phyloP scores from a whole-genome alignment of 2,888 invertebrate species.

The Pseudococcus viburni region DNA sequence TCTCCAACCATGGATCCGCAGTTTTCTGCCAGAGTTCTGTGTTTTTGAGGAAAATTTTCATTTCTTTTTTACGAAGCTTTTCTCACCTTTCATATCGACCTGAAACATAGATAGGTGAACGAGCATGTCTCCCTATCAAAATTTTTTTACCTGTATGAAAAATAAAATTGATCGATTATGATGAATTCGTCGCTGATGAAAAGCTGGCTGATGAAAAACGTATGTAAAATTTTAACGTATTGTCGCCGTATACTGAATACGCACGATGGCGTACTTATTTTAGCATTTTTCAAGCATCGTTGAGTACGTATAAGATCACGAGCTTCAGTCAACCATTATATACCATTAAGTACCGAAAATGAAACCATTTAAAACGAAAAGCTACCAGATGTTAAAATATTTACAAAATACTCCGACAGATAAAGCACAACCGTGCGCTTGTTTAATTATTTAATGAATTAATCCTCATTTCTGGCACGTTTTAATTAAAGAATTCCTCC shows the following conservation, averaged over 20 bases:
- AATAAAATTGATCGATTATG: slow-evolving; percentile 14
- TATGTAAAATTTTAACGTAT: background rate
- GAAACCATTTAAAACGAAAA: slow-evolving; percentile 39
- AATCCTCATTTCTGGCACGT: slow-evolving; percentile 43
- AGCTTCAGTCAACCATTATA: slow-evolving; percentile 8
- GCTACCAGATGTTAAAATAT: slow-evolving; percentile 45
- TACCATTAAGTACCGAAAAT: slow-evolving; percentile 35
- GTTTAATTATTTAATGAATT: slow-evolving; percentile 45
- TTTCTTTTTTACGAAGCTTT: too few relatives aligned
- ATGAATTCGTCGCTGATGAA: background rate
- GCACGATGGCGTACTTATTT: background rate
- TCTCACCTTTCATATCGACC: too few relatives aligned
- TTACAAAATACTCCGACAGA: slow-evolving; percentile 44
- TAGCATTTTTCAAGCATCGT: slow-evolving; percentile 15
- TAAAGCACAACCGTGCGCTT: slow-evolving; percentile 21
- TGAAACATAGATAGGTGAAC: too few relatives aligned
- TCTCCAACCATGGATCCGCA: too few relatives aligned
- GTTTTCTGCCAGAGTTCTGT: too few relatives aligned
- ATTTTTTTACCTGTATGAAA: background rate
- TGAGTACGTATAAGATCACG: slow-evolving; percentile 2
- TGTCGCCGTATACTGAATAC: background rate
- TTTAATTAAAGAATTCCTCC: slow-evolving; percentile 28
- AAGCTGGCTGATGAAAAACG: background rate
- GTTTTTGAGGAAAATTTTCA: too few relatives aligned
- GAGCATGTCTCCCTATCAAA: too few relatives aligned